Evolutionary conservation across 2,113 vertebrate species (phyloP), one percentile per base, ranked within the genome.

Genomic region (Antechinus stuartii): DNA sequence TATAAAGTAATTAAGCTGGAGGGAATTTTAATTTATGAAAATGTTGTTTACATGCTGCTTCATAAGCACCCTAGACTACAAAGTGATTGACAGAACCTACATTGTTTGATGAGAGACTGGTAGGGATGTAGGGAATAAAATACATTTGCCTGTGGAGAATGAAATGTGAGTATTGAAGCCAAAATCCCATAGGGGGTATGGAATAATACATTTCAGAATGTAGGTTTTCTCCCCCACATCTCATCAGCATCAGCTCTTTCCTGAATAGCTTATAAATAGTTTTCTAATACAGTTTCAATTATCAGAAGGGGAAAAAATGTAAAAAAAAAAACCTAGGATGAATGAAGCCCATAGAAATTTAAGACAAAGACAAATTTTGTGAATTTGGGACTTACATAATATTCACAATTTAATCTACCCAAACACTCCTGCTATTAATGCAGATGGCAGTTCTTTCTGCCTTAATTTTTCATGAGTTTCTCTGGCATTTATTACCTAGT

Each of bases 41-140:
- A 0, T 52, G 12, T 55, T 94, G 8, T 92, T 97, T 91, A 92
- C 26, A 50, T 10, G 23, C 0, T 61, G 0, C 2, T 96, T 97
- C 94, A 27, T 91, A 97, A 94, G 7, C 7, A 0, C 26, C 68
- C 49, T 16, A 42, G 54, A 50, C 0, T 50, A 61, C 1, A 23
- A 47, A 56, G 1, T 93, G 42, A 94, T 92, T 96, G 84, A 94
- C 53, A 96, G 68, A 97, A 95, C 19, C 25, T 95, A 89, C 30
- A 92, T 19, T 50, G 2, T 90, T 22, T 93, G 8, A 55, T 76
- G 11, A 93, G 55, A 53, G 22, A 23, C 2, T 47, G 56, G 1
- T 19, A 93, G 8, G n/a, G 92, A 96, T 93, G 94, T 8, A 91
- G 2, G 3, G 30, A 95, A 96, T 89, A 49, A 95, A 97, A 90